phyloP scores from a whole-genome alignment of 1,140 invertebrate species.

The Penaeus chinensis region DNA sequence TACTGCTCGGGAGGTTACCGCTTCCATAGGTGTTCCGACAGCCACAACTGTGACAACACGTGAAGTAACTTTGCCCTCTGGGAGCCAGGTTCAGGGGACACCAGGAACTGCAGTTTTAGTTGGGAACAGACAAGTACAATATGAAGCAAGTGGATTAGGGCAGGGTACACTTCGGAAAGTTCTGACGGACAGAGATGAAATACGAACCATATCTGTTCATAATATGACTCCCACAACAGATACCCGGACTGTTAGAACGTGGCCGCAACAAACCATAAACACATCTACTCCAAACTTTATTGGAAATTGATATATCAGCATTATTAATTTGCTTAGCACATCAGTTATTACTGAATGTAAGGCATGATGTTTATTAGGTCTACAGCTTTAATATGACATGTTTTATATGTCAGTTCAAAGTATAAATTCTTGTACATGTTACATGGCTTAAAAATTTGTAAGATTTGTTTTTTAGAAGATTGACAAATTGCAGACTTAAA shows the following conservation, averaged over 20 bases:
- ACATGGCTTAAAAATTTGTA: too few relatives aligned
- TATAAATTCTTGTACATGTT: too few relatives aligned
- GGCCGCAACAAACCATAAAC: constrained; percentile 31
- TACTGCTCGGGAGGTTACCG: constrained; percentile 2
- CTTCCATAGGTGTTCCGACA: constrained; percentile 29
- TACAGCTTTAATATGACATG: too few relatives aligned
- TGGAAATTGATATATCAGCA: constrained; percentile 65
- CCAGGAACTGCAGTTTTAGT: constrained; percentile 45
- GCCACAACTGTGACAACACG: constrained; percentile 29
- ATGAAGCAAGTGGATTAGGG: constrained; percentile 38
- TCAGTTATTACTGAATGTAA: constrained; percentile 1
- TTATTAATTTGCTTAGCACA: constrained; percentile 24
- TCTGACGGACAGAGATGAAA: constrained; percentile 39
- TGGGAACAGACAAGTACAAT: constrained; percentile 40
- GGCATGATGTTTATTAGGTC: not conserved
- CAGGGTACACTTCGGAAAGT: constrained; percentile 48
- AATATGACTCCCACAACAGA: constrained; percentile 24
- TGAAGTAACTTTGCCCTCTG: constrained; percentile 37
- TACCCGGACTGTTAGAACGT: constrained; percentile 19
- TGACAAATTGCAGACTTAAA: too few relatives aligned
- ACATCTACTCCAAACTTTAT: constrained; percentile 43
- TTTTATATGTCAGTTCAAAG: too few relatives aligned
- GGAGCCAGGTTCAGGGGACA: constrained; percentile 44
- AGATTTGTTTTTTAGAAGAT: too few relatives aligned
- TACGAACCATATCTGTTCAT: constrained; percentile 38